Percentiles rank a stretch among this genome's conserved stretches.
Conservation (phyloP, 1,140 invertebrate genomes). For the Zaprionus africanus region DNA sequence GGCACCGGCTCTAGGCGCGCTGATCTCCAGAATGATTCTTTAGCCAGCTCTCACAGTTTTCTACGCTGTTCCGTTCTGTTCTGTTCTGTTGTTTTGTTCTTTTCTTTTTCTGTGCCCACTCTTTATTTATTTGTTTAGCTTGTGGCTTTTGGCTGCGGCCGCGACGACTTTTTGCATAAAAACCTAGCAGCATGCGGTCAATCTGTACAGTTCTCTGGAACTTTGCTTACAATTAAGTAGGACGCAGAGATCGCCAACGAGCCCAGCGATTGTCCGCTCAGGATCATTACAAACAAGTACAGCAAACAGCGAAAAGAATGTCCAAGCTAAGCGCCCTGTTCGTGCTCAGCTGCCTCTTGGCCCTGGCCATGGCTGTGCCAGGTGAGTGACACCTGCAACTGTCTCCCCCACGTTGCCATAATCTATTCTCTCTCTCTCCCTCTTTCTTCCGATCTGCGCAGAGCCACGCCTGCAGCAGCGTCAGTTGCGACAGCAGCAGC, state of each 20-base stretch:
- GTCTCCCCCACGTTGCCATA: background rate
- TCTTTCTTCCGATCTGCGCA: too few species aligned
- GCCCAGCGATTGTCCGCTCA: conserved; percentile 3
- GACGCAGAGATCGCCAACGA: conserved; percentile 26
- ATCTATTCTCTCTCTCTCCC: background rate
- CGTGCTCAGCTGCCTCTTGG: conserved; percentile 58
- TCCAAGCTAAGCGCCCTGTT: conserved; percentile 55
- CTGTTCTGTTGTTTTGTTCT: conserved; percentile 4
- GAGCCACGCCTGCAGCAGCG: conserved; percentile 54
- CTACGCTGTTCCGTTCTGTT: conserved; percentile 4
- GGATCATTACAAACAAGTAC: background rate
- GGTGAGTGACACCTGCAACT: conserved; percentile 29
- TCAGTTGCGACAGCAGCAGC: conserved; percentile 30
- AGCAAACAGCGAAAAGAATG: conserved; percentile 31
- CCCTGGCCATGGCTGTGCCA: conserved; percentile 47
- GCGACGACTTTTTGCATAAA: conserved; percentile 75
- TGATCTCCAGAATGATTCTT: conserved; percentile 43
- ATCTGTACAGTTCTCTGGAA: conserved; percentile 73
- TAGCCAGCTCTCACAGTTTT: conserved; percentile 12
- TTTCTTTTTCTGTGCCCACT: conserved; percentile 8
- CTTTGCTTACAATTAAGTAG: conserved; percentile 79
- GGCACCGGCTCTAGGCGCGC: conserved; percentile 7
- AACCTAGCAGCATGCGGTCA: conserved; percentile 60
- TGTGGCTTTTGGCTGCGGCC: conserved; percentile 12
- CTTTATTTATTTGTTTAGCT: conserved; percentile 18